A percentile compares a stretch with the other conserved stretches of the same genome.
These are phyloP conservation scores for Strongylocentrotus purpuratus DNA, from an alignment of 35 echinoderm and acorn worm species.

Conservation along the genomic window DNA sequence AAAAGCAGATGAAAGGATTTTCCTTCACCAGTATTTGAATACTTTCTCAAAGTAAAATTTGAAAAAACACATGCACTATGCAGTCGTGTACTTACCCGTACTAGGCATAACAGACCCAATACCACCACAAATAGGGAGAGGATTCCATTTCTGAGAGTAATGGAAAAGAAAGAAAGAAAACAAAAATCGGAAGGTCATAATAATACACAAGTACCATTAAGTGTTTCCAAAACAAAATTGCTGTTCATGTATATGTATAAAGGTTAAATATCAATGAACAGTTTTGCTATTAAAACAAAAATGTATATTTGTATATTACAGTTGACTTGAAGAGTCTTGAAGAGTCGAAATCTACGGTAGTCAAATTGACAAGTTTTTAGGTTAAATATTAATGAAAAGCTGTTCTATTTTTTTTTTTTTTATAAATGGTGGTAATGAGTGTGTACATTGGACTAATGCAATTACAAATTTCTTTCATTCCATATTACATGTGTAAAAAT, in stretches of 20 bases:
- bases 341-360: too few relatives aligned
- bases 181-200: too few relatives aligned
- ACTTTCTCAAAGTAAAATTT: not conserved
- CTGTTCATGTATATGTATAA: too few relatives aligned
- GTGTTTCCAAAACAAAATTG: not conserved
- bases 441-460: too few relatives aligned
- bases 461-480: not conserved
- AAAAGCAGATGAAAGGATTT: not conserved
- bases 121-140: not conserved
- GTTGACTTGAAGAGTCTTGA: too few relatives aligned
- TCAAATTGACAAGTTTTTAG: too few relatives aligned
- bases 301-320: too few relatives aligned
- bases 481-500: not conserved
- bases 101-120: not conserved
- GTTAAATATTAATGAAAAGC: too few relatives aligned
- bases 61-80: not conserved
- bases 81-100: not conserved
- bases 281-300: too few relatives aligned
- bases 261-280: too few relatives aligned
- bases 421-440: too few relatives aligned
- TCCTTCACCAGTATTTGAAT: not conserved
- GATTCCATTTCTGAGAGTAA: constrained; percentile 15
- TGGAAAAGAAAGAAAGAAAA: not conserved
- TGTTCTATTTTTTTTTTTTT: too few relatives aligned
- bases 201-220: not conserved